These are phyloP conservation scores for Pterocles burchelli DNA, from an alignment of 2,113 vertebrate genomes.

Conservation along the genomic window DNA sequence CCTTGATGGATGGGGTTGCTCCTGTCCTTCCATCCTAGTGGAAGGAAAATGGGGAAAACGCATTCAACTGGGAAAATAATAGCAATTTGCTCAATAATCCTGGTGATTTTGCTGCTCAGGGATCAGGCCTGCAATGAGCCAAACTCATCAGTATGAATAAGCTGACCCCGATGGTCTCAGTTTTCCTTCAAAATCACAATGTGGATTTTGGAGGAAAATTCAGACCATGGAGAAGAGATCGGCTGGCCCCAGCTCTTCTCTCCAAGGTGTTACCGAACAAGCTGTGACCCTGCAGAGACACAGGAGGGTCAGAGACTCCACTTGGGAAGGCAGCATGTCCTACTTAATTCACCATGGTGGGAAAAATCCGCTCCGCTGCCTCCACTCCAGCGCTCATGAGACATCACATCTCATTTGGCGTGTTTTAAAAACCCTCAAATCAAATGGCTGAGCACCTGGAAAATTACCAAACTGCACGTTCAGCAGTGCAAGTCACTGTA, in stretches of 20 bases:
- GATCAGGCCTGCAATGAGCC: neutral
- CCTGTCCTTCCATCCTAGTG: neutral
- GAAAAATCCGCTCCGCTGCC: neutral
- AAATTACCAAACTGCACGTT: neutral
- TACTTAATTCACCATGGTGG: neutral
- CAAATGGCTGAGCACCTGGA: neutral
- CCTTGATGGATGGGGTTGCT: neutral
- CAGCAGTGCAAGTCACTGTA: fast-evolving
- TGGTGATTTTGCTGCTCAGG: neutral
- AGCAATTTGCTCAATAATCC: neutral
- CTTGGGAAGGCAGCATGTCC: neutral
- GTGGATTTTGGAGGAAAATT: neutral
- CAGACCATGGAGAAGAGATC: neutral
- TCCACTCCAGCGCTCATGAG: neutral
- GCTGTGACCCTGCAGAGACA: neutral
- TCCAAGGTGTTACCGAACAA: neutral
- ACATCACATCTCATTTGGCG: neutral
- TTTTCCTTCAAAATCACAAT: fast-evolving
- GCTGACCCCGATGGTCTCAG: fast-evolving
- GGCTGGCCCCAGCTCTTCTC: neutral
- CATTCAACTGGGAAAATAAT: neutral
- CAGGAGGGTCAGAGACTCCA: fast-evolving
- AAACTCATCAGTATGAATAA: neutral
- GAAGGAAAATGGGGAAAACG: neutral
- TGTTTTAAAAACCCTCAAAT: neutral